Base-by-base conservation (phyloP, 2,888 invertebrate genomes). In the Junonia oenone region DNA sequence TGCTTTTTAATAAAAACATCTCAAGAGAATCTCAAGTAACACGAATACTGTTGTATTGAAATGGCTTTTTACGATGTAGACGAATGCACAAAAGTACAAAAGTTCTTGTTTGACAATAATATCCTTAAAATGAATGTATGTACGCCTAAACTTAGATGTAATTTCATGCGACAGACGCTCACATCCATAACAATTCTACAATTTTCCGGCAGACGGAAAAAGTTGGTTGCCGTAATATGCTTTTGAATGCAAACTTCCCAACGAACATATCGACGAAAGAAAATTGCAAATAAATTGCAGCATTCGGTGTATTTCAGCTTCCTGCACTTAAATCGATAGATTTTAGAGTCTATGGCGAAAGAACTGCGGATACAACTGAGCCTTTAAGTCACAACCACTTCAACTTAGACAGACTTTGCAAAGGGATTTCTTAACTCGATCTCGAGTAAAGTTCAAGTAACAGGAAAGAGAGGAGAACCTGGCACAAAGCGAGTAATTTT, bases 401-500 rank as follows among this genome's bases (percentile, higher is more conserved):
- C 46, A 53, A 50, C 48, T 59, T 46, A 50, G 46, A 50, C 49
- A 22, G 35, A 27, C 40, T 59, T 49, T 19, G 26, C 40, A 52
- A 50, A 50, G 43, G 29, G 45, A 46, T 56, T 50, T 56, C 46
- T 52, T 40, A 35, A 19, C 37, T 51, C 9, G 35, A 51, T 48
- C 51, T n/a, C 33, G 52, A 55, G 37, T 37, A 48, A 69, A 65
- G 48, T 51, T 59, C 61, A 62, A 66, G 68, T 64, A 66, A 65
- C 57, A 59, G 67, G 55, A 50, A 51, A 56, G 43, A 57, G 49
- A 55, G 61, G 48, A 27, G 26, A 50, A 29, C 45, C 45, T 45
- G 62, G 61, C 58, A 63, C 59, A 65, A 63, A 67, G 64, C 58
- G 62, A 61, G 71, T 79, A 81, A 80, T 80, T 78, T 76, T 74